Evolutionary conservation across 2,888 invertebrate genomes (phyloP), one percentile per base, ranked within the genome.

Genomic region (Cryptops parisi): DNA sequence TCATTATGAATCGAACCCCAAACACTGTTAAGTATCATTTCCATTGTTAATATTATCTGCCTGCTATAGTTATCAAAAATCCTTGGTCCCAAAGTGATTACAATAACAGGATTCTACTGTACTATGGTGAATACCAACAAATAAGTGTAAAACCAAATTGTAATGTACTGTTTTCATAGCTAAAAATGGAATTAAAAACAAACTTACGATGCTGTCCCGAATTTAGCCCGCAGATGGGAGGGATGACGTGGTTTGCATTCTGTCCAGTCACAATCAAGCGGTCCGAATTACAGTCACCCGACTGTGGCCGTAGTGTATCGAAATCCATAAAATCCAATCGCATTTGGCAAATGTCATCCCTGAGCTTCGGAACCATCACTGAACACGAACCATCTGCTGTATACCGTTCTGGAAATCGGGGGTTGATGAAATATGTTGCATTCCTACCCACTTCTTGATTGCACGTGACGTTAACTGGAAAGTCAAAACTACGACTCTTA

Each of bases 341-440:
- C 15, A 85, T 77, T 66, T 90, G 89, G 61, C 88, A 89, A n/a
- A 89, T 79, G 61, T 84, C 82, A 1, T 2, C 15, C 2, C 19
- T 5, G 0, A 81, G 78, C 66, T 89, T 90, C 47, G 82, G 68
- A 9, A 90, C 73, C 0, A 85, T 87, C 3, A 88, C 75, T 65
- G 88, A 87, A 62, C 89, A 90, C 23, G 87, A 87, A 0, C 84
- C 83, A 0, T 83, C 83, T 0, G 79, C 81, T 60, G 88, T 85
- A 63, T 78, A 85, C 0, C 81, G 76, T 0, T 76, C 74, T 0
- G 89, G 89, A 68, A 84, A 87, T 56, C 82, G 83, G 1, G 77
- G 76, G 67, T 88, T 87, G 1, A 88, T 85, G 66, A 90, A 90
- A 64, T 87, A 85, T 0, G 89, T 88, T 1, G 82, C 81, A 65